Percentiles rank a stretch among this genome's conserved stretches.
phyloP scores from a whole-genome alignment of 2,113 vertebrate genomes.

The Hypocryptadius cinnamomeus region DNA sequence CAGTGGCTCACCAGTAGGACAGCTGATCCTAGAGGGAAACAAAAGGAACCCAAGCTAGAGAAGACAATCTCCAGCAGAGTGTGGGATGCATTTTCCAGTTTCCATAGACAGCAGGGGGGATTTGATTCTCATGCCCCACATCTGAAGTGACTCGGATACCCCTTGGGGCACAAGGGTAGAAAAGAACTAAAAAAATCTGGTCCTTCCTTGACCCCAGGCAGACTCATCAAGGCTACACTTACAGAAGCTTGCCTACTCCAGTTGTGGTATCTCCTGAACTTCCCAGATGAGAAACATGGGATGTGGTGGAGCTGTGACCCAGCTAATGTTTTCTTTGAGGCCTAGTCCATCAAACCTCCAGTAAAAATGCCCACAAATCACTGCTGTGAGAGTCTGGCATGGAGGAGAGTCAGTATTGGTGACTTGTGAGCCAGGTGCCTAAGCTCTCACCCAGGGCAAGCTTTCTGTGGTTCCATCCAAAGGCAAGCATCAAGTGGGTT shows the following conservation, averaged over 20 bases:
- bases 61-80: not conserved
- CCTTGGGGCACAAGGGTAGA: not conserved
- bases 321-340: not conserved
- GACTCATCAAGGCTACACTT: rapidly evolving
- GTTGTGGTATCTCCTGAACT: not conserved
- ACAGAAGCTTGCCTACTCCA: not conserved
- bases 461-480: not conserved
- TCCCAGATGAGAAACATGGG: not conserved
- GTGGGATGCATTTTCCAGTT: not conserved
- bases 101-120: not conserved
- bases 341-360: not conserved
- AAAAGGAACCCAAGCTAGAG: not conserved
- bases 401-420: not conserved
- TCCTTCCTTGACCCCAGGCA: not conserved
- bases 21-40: not conserved
- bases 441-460: not conserved
- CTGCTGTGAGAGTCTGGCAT: not conserved
- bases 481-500: not conserved
- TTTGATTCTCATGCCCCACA: not conserved
- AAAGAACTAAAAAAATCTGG: not conserved
- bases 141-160: not conserved
- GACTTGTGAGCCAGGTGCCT: not conserved
- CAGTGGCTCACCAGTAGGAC: not conserved
- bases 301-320: not conserved
- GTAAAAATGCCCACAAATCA: not conserved